A percentile compares a stretch with the other conserved stretches of the same genome.
Evolutionary conservation across 1,140 invertebrate species (phyloP).

Genomic region (Neuroterus valhalla): DNA sequence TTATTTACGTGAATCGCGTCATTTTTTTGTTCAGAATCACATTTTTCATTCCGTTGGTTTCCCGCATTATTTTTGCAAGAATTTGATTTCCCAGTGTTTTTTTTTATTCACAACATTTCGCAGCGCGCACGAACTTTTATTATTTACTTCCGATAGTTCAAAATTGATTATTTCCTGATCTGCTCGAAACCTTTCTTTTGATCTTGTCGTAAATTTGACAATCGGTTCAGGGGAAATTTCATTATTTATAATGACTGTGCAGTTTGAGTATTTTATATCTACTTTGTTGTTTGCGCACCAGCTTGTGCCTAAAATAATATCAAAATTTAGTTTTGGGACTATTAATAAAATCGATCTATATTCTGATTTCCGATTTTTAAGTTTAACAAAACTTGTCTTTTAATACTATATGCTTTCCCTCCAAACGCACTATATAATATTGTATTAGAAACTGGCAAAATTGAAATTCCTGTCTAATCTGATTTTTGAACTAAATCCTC

Average conservation of each 20-base stretch:
- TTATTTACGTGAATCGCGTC: too few species aligned
- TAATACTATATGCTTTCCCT: not conserved
- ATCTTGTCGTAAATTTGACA: not conserved
- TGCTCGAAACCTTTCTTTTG: not conserved
- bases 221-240: not conserved
- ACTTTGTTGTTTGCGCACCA: not conserved
- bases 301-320: not conserved
- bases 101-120: too few species aligned
- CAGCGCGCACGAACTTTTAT: too few species aligned
- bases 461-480: not conserved
- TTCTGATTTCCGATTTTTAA: not conserved
- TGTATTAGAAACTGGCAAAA: not conserved
- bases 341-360: not conserved
- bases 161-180: not conserved
- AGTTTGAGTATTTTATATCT: not conserved
- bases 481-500: not conserved
- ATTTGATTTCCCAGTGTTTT: too few species aligned
- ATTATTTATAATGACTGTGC: not conserved
- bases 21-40: too few species aligned
- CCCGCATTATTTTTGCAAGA: too few species aligned
- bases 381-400: not conserved
- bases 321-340: not conserved
- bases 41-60: too few species aligned
- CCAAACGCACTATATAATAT: not conserved
- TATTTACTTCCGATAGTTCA: not conserved